Base-by-base conservation (phyloP, 2,113 vertebrate genomes). In the Catharus bicknelli region DNA sequence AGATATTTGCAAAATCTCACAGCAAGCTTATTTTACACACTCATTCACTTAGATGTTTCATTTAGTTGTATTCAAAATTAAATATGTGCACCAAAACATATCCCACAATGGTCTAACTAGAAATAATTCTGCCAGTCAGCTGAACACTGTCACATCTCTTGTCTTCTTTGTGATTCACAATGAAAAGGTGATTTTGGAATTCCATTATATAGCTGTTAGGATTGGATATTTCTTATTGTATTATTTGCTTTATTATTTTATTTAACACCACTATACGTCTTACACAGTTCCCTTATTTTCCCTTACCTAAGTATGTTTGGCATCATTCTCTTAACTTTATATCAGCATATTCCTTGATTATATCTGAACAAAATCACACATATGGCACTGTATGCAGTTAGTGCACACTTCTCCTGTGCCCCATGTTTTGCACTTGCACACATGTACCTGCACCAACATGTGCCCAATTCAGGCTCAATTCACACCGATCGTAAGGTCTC, bases 401-500 rank as follows among this genome's bases (percentile, higher is more conserved):
- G 23, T 29, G 8, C 27, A 32, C 58, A 23, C n/a, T 27, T 62
- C 25, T 76, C 8, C 29, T 45, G 58, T 79, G 63, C 47, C 21
- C 25, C 6, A 2, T 26, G 11, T n/a, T 58, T 66, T 45, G n/a
- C 11, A 16, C 2, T 2, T 30, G 27, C 30, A 62, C n/a, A 21
- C 17, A 1, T 7, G 9, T 53, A 13, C 13, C 13, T 3, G 16
- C 16, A 62, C n/a, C 68, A 48, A 25, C 43, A 45, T 0, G 1
- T 3, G 54, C 30, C 34, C 32, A 30, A 5, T 72, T 88, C 4
- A 8, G 42, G 54, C 16, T 66, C 7, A 22, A 3, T 61, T 92
- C 29, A 85, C 53, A 81, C 26, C 40, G 57, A 3, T 38, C 40
- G 30, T 51, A 17, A 69, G 3, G 14, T 81, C 20, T 90, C 29